Evolutionary conservation across 2,113 vertebrate genomes (phyloP).

Genomic region (Rana temporaria): DNA sequence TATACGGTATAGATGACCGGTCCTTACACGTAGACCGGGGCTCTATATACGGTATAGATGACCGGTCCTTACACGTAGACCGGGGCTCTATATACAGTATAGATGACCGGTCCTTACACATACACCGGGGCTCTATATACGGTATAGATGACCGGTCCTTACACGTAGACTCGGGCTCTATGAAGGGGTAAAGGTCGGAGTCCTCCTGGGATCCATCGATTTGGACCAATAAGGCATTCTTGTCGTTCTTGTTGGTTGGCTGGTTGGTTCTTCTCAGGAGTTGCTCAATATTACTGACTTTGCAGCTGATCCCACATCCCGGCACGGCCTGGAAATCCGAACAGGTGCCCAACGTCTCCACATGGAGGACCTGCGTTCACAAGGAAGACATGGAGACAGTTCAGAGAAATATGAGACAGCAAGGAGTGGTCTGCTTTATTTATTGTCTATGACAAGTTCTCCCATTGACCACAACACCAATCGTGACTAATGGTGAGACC

Average conservation of each 20-base stretch:
- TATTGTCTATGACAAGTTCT: too few relatives aligned
- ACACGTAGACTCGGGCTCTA: constrained; percentile 84
- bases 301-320: constrained; percentile 93
- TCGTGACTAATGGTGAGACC: too few relatives aligned
- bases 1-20: too few relatives aligned
- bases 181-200: constrained; percentile 75
- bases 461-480: too few relatives aligned
- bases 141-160: too few relatives aligned
- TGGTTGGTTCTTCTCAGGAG: constrained; percentile 77
- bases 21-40: constrained; percentile 80
- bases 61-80: constrained; percentile 78
- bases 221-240: constrained; percentile 83
- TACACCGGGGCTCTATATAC: constrained; percentile 82
- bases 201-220: constrained; percentile 72
- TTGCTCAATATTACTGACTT: constrained; percentile 87
- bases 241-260: constrained; percentile 82
- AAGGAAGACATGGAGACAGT: background rate
- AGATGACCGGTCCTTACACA: constrained; percentile 82
- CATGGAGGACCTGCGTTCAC: constrained; percentile 79
- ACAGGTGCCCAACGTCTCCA: constrained; percentile 87
- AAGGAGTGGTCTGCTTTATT: too few relatives aligned
- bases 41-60: too few relatives aligned
- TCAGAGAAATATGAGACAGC: too few relatives aligned
- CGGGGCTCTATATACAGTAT: constrained; percentile 87
- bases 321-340: constrained; percentile 93